Conservation (phyloP, 2,797 vertebrate species). For the Oreochromis mossambicus region DNA sequence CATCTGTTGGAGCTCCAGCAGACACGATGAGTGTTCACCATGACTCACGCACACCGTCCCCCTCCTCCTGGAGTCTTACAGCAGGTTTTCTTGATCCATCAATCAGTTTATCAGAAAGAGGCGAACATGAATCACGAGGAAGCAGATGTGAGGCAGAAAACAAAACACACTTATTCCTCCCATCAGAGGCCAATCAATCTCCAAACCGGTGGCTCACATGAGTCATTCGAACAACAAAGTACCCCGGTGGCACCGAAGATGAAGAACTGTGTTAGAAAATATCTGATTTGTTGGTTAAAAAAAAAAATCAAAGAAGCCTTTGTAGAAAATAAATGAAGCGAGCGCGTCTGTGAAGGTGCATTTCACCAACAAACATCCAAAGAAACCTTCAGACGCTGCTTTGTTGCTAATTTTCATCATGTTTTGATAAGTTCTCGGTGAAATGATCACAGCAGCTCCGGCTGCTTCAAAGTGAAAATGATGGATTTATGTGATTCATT, state of each 20-base stretch:
- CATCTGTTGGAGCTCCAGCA: constrained; percentile 51
- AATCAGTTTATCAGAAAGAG: constrained; percentile 5
- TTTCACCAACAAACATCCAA: neutral
- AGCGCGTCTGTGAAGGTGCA: neutral
- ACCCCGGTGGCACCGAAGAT: neutral
- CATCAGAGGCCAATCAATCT: neutral
- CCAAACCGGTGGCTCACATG: neutral
- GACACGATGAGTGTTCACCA: constrained; percentile 35
- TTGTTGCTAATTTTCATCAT: neutral
- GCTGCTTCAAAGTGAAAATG: neutral
- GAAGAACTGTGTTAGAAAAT: neutral
- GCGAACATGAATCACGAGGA: constrained; percentile 18
- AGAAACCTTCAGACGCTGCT: neutral
- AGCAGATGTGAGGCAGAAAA: neutral
- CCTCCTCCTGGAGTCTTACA: neutral
- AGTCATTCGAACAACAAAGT: neutral
- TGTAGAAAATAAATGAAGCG: neutral
- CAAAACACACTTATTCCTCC: neutral
- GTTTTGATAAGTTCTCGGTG: neutral
- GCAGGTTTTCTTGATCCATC: neutral
- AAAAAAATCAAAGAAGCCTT: neutral
- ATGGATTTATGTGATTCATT: neutral
- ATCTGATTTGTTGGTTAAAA: neutral
- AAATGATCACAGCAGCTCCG: neutral
- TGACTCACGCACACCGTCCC: constrained; percentile 14